Evolutionary conservation across 2,888 invertebrate genomes (phyloP).

Genomic region (Parnassius orleans): DNA sequence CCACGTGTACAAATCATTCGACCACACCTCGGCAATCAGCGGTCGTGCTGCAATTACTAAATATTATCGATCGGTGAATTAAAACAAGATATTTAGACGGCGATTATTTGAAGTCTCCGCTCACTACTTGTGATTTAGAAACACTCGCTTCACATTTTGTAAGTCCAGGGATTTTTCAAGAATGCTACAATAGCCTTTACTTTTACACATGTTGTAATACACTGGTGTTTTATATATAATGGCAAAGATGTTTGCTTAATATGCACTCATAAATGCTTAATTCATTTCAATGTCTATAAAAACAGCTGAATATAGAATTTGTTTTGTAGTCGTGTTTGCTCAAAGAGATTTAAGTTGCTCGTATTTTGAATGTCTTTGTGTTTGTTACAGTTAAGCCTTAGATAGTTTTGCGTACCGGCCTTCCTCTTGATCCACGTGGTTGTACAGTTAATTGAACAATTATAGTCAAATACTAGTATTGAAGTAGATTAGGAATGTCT

Average conservation of each 20-base stretch:
- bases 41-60: constrained; percentile 13
- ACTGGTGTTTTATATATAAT: not conserved
- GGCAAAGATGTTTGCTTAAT: not conserved
- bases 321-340: no score
- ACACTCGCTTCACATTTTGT: not conserved
- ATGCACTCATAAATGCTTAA: not conserved
- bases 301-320: no score
- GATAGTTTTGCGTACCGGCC: no score
- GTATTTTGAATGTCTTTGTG: no score
- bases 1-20: constrained; percentile 7
- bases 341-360: no score
- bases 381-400: no score
- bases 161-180: constrained; percentile 4
- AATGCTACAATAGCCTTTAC: constrained; percentile 1
- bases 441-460: no score
- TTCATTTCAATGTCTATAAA: no score
- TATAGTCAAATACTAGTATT: no score
- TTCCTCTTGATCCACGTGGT: no score
- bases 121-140: constrained; percentile 6
- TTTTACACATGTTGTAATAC: not conserved
- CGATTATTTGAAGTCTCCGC: constrained; percentile 6
- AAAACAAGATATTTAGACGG: constrained; percentile 13
- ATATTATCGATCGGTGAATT: constrained; percentile 10
- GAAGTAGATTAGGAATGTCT: no score
- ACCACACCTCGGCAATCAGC: constrained; percentile 17